Evolutionary conservation across 2,113 vertebrate genomes (phyloP).

Genomic region (Phylloscopus whistleri): DNA sequence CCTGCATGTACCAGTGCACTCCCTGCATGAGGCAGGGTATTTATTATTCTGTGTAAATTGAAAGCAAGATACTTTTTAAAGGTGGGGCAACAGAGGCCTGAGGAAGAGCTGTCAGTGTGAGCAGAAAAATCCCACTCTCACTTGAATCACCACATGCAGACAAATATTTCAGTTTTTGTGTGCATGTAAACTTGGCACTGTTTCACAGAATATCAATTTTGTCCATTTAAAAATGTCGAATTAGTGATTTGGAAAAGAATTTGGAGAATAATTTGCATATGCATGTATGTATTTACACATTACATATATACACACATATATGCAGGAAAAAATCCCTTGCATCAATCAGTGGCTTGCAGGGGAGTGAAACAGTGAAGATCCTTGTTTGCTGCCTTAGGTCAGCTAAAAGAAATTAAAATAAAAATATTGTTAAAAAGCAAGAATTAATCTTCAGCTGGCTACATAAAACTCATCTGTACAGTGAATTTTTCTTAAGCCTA

Average conservation of each 20-base stretch:
- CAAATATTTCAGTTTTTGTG: neutral
- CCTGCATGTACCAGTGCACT: neutral
- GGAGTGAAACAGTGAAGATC: neutral
- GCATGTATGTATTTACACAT: neutral
- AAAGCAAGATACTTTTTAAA: neutral
- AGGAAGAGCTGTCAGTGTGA: neutral
- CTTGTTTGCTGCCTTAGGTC: neutral
- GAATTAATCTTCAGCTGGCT: neutral
- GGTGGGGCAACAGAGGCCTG: neutral
- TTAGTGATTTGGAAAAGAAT: neutral
- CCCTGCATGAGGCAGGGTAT: neutral
- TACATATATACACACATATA: fast-evolving
- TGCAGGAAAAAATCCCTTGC: neutral
- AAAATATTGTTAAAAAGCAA: neutral
- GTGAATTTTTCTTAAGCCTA: neutral
- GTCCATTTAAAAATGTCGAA: neutral
- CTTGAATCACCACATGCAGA: neutral
- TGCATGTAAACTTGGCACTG: neutral
- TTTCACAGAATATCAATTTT: neutral
- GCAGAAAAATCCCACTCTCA: neutral
- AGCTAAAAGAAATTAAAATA: constrained; percentile 22
- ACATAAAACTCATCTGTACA: neutral
- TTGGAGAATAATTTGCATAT: neutral
- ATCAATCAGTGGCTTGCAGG: neutral
- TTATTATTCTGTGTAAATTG: neutral